Evolutionary conservation across 2,888 invertebrate species (phyloP).

Genomic region (Mesodorylaimus sp.): DNA sequence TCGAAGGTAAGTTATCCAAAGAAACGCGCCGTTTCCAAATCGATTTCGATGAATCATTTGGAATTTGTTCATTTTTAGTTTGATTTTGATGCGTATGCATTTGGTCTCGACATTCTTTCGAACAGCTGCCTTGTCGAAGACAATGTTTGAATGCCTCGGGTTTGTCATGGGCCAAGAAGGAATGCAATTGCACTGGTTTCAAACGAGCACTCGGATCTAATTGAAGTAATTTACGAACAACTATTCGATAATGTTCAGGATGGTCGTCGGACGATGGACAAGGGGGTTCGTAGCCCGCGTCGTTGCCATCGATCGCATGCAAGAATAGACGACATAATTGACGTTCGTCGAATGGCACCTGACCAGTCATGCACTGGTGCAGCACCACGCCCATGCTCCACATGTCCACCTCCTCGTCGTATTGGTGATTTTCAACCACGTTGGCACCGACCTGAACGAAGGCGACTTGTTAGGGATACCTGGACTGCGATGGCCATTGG

Average conservation of each 20-base stretch:
- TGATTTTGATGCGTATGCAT: too few relatives aligned
- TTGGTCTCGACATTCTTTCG: too few relatives aligned
- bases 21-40: too few relatives aligned
- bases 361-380: background rate
- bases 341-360: constrained; percentile 7
- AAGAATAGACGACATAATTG: constrained; percentile 9
- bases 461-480: too few relatives aligned
- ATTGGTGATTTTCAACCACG: background rate
- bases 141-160: too few relatives aligned
- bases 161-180: too few relatives aligned
- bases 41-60: too few relatives aligned
- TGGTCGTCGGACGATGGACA: background rate
- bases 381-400: constrained; percentile 9
- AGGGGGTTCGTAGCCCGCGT: constrained; percentile 5
- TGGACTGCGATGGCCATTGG: too few relatives aligned
- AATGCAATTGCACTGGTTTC: background rate
- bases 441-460: constrained; percentile 5
- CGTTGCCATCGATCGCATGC: background rate
- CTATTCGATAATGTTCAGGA: background rate
- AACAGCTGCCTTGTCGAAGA: too few relatives aligned
- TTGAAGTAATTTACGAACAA: background rate
- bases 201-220: background rate
- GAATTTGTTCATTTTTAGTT: too few relatives aligned
- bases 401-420: constrained; percentile 7
- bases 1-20: too few relatives aligned